These are phyloP conservation scores for Apamea crenata DNA, from an alignment of 2,888 invertebrate genomes.

Conservation along the genomic window DNA sequence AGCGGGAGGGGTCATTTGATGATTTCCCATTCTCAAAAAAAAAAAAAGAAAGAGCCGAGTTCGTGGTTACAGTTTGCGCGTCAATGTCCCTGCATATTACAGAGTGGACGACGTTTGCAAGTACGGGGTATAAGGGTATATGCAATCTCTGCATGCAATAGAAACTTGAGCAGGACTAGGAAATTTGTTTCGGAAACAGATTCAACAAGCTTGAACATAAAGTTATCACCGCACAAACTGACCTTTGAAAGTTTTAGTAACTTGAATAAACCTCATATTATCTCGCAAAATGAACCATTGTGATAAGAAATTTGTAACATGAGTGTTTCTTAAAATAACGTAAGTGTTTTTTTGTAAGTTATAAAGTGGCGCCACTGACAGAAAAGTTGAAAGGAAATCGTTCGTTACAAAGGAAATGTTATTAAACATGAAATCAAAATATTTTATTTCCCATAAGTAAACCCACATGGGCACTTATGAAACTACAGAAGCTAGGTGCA, in stretches of 20 bases:
- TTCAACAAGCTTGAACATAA: not conserved
- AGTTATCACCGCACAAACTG: not conserved
- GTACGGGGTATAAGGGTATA: not conserved
- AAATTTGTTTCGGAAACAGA: slow-evolving; percentile 6
- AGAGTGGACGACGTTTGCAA: not conserved
- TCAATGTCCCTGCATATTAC: not conserved
- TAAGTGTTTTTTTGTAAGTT: too few relatives aligned
- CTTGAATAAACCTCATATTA: not conserved
- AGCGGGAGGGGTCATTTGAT: too few relatives aligned
- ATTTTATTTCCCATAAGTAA: too few relatives aligned
- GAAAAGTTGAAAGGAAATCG: too few relatives aligned
- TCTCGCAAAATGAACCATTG: not conserved
- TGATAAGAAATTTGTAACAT: not conserved
- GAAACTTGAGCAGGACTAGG: not conserved
- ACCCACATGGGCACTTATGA: too few relatives aligned
- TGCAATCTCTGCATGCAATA: slow-evolving; percentile 12
- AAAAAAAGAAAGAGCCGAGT: not conserved
- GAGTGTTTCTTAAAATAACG: not conserved
- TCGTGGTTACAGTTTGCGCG: not conserved
- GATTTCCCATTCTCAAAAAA: too few relatives aligned
- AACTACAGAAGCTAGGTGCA: too few relatives aligned
- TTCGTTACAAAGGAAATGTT: too few relatives aligned
- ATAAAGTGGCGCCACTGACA: too few relatives aligned
- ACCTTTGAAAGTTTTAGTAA: not conserved
- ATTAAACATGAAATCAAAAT: too few relatives aligned